A percentile compares a stretch with the other conserved stretches of the same genome.
These are phyloP conservation scores for Theristicus caerulescens DNA, from an alignment of 2,113 vertebrate species.

Conservation along the genomic window DNA sequence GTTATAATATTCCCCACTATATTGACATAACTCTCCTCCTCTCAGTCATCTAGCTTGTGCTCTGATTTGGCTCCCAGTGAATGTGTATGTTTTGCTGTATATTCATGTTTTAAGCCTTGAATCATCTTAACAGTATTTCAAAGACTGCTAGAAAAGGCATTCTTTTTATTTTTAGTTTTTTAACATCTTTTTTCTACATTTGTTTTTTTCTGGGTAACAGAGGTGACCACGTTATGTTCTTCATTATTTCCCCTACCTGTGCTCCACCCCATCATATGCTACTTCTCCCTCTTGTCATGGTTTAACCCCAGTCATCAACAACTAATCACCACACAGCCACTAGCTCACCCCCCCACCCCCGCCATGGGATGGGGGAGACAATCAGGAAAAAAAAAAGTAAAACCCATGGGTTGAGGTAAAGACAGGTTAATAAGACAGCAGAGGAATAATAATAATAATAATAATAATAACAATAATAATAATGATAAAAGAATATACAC, in stretches of 20 bases:
- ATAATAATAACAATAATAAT: no score
- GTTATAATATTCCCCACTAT: background rate
- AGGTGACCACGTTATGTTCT: background rate
- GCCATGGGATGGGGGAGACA: no score
- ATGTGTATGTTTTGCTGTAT: background rate
- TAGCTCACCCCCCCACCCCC: no score
- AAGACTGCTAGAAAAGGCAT: background rate
- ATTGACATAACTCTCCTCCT: background rate
- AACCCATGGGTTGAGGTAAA: no score
- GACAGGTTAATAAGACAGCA: no score
- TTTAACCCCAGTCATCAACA: no score
- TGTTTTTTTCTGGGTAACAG: background rate
- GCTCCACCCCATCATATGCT: no score
- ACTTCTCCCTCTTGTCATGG: background rate
- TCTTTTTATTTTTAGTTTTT: background rate
- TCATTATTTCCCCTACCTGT: background rate
- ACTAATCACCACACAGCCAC: no score
- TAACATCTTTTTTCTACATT: background rate
- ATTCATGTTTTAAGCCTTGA: background rate
- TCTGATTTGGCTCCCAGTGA: background rate
- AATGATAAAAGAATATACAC: no score
- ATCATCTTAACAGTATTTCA: background rate
- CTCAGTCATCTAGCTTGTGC: background rate
- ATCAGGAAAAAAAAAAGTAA: no score
- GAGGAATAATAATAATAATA: no score